Evolutionary conservation across 2,797 vertebrate genomes (phyloP), one percentile per base, ranked within the genome.

Genomic region (Lerista edwardsae): DNA sequence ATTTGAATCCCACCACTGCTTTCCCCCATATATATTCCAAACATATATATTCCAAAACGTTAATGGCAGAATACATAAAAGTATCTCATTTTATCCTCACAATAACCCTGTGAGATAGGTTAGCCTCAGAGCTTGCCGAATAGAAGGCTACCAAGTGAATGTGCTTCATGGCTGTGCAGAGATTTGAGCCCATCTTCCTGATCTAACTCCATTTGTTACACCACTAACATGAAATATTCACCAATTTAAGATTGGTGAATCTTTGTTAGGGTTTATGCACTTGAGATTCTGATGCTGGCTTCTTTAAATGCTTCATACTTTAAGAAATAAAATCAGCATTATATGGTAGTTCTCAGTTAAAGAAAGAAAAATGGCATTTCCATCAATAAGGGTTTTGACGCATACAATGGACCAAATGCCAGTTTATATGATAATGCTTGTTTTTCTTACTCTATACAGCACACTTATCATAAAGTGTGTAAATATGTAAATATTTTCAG

Each of bases 371-470:
- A 25, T 71, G 39, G 6, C n/a, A 44, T 81, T 82, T 85, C 44
- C 17, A 82, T 61, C 39, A 83, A 1, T 41, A 65, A 8, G 27
- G 19, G 0, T 2, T 72, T 72, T 85, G 64, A 36, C 71, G 79
- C 11, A 39, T 79, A n/a, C 23, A 87, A 8, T n/a, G 3, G 82
- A 82, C 67, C n/a, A 73, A 65, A 17, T 86, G n/a, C 84, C 14
- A 75, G 72, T 82, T n/a, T 4, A 41, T 84, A 11, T 71, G 5
- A 80, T 88, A 84, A 79, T 2, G 0, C 9, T 78, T 1, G 47
- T 68, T 79, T 79, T 79, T 86, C 65, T 88, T 47, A 84, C 65
- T 82, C 89, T 77, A 78, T 85, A 51, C 11, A 76, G 36, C 3
- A 17, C 84, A 39, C 80, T 61, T 83, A 67, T 27, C 12, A 47